Evolutionary conservation across 1,140 invertebrate species (phyloP).

Genomic region (Lethocerus indicus): DNA sequence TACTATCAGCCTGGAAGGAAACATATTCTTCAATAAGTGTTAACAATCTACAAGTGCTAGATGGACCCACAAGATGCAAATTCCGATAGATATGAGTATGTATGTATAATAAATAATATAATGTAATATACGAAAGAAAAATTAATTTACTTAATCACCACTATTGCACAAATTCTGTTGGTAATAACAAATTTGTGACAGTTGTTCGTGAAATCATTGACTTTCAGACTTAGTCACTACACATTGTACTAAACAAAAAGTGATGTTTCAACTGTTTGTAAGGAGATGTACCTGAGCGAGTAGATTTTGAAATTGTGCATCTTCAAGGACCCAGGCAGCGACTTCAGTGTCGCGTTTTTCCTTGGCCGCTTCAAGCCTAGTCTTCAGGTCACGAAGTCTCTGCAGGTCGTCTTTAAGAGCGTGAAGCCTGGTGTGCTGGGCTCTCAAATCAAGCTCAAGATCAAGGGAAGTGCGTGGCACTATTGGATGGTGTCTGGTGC

Average conservation of each 20-base stretch:
- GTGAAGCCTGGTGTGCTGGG: slow-evolving; percentile 65
- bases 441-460: slow-evolving; percentile 77
- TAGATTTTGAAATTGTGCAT: slow-evolving; percentile 66
- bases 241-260: background rate
- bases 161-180: too few relatives aligned
- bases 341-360: slow-evolving; percentile 59
- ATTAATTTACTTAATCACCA: too few relatives aligned
- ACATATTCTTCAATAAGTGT: too few relatives aligned
- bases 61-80: too few relatives aligned
- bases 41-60: too few relatives aligned
- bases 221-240: background rate
- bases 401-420: slow-evolving; percentile 69
- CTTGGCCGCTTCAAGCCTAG: slow-evolving; percentile 38
- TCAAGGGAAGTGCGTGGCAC: slow-evolving; percentile 68
- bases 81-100: too few relatives aligned
- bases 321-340: slow-evolving; percentile 69
- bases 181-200: too few relatives aligned
- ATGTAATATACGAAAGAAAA: too few relatives aligned
- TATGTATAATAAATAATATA: too few relatives aligned
- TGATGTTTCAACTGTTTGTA: background rate
- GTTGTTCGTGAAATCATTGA: too few relatives aligned
- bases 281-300: slow-evolving; percentile 39
- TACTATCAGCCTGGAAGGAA: slow-evolving; percentile 29
- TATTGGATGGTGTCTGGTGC: slow-evolving; percentile 5
- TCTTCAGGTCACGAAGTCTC: slow-evolving; percentile 62